Evolutionary conservation across 1,140 invertebrate species (phyloP), one percentile per base, ranked within the genome.

Genomic region (Manduca sexta): DNA sequence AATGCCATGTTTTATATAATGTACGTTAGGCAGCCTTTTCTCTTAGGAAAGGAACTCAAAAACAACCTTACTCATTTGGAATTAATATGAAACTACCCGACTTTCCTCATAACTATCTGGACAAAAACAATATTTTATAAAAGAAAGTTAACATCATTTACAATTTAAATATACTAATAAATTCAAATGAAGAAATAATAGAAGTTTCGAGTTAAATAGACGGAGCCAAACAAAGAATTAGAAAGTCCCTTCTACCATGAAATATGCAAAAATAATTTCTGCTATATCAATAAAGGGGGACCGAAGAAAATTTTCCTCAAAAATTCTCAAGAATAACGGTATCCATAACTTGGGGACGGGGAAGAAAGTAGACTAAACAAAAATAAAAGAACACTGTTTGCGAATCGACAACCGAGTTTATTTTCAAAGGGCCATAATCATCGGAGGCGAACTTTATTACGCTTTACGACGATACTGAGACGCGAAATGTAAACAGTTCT

Each of bases 381-480:
- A 70, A 75, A 77, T 72, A 75, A 70, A 69, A 70, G 48, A 57
- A 10, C 52, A 49, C 46, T 52, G 52, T 62, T 60, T 60, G 62
- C 54, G 60, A 57, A 63, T 64, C 49, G 64, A 58, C 54, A 64
- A 60, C 45, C 45, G 51, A 73, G 63, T 73, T 71, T 69, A 73
- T 71, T 73, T 72, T 72, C 57, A 72, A 72, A 69, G 63, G 58
- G 54, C 61, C 60, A 69, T 73, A 74, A 76, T 78, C 65, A 71
- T 76, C 54, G 72, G 60, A 69, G 52, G 60, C 64, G 57, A 74
- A 72, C 46, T 74, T 78, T 76, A 77, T 74, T 66, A 68, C 61
- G 64, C 48, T 71, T 68, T 60, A 69, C 59, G 63, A 68, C 34
- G 47, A 60, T 57, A 43, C 48, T 63, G 61, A 64, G 56, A 67